phyloP scores from a whole-genome alignment of 2,888 invertebrate genomes.

The Pharmacophagus antenor region DNA sequence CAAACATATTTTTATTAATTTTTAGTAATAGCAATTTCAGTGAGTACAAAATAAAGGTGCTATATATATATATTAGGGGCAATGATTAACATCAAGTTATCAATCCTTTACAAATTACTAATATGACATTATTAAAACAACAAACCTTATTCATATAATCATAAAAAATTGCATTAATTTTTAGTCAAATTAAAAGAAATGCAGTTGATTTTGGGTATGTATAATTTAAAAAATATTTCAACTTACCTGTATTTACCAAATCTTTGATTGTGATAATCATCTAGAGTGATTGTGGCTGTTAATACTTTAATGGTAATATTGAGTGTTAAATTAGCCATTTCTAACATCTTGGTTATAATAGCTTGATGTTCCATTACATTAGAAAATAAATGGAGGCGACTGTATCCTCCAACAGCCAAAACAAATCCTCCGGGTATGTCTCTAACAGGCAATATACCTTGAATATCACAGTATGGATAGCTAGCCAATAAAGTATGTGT shows the following conservation, averaged over 20 bases:
- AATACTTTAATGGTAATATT: slow-evolving; percentile 92
- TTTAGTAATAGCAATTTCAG: too few relatives aligned
- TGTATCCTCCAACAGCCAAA: slow-evolving; percentile 94
- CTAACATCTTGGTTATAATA: slow-evolving; percentile 92
- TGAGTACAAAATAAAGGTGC: too few relatives aligned
- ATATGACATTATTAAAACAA: too few relatives aligned
- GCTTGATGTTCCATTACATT: slow-evolving; percentile 89
- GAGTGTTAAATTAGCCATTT: slow-evolving; percentile 89
- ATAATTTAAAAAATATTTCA: slow-evolving; percentile 15
- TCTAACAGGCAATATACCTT: slow-evolving; percentile 84
- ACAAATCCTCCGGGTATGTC: slow-evolving; percentile 97
- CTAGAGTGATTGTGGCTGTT: slow-evolving; percentile 90
- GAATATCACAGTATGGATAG: slow-evolving; percentile 72
- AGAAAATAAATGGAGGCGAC: slow-evolving; percentile 94
- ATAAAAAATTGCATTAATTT: too few relatives aligned
- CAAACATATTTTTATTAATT: too few relatives aligned
- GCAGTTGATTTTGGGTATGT: too few relatives aligned
- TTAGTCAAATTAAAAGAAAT: too few relatives aligned
- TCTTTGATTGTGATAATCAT: slow-evolving; percentile 92
- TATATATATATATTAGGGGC: too few relatives aligned
- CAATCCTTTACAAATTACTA: too few relatives aligned
- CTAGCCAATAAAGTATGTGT: slow-evolving; percentile 89
- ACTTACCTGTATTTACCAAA: slow-evolving; percentile 94
- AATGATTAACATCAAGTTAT: too few relatives aligned
- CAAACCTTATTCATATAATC: too few relatives aligned